Conservation (phyloP, 2,888 invertebrate species). For the Hyposoter dolosus region DNA sequence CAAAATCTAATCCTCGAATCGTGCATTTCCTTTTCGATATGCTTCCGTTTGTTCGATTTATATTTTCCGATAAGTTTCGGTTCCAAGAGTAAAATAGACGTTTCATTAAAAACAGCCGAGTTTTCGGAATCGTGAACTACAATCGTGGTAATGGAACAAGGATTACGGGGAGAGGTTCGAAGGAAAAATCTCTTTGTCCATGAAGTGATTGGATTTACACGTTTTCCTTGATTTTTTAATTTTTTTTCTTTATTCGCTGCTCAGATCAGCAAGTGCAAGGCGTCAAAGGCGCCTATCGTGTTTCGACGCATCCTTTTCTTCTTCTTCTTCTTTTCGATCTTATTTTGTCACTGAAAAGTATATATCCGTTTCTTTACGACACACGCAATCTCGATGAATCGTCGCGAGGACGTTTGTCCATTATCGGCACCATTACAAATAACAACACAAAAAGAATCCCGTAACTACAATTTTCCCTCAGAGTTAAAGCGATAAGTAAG, state of each 20-base stretch:
- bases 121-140: background rate
- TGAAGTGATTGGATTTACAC: background rate
- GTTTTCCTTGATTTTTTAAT: background rate
- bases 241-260: background rate
- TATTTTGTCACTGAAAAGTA: background rate
- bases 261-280: constrained; percentile 24
- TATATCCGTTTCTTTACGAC: constrained; percentile 8
- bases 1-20: background rate
- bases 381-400: constrained; percentile 29
- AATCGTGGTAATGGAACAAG: background rate
- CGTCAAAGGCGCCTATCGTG: constrained; percentile 50
- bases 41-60: background rate
- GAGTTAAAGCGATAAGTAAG: background rate
- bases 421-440: constrained; percentile 39
- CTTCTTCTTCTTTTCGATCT: background rate
- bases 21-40: background rate
- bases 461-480: background rate
- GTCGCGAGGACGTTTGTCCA: constrained; percentile 42
- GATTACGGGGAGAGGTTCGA: background rate
- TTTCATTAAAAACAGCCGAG: background rate
- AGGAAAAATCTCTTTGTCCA: background rate
- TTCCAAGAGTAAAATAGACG: background rate
- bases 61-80: background rate
- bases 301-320: constrained; percentile 41
- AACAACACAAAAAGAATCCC: constrained; percentile 11